Conservation (phyloP, 2,113 vertebrate species). For the Poicephalus gulielmi region DNA sequence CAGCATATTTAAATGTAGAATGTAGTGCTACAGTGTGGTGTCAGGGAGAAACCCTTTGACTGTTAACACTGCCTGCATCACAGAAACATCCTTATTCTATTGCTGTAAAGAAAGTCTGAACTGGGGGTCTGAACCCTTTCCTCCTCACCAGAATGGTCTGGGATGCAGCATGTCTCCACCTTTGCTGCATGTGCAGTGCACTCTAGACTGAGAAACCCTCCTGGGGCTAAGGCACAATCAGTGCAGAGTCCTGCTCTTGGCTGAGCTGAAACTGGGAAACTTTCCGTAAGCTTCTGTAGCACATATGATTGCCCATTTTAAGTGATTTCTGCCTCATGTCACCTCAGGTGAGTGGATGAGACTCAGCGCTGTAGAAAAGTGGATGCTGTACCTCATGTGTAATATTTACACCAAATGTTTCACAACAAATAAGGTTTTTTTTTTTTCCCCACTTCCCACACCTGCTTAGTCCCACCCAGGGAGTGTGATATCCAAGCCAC, state of each 20-base stretch:
- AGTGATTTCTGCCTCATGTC: neutral
- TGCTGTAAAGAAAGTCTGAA: neutral
- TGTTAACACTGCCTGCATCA: neutral
- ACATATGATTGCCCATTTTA: rapidly evolving
- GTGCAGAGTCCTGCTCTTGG: neutral
- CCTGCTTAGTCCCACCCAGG: neutral
- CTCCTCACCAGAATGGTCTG: neutral
- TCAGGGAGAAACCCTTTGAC: neutral
- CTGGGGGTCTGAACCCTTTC: neutral
- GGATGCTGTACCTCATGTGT: rapidly evolving
- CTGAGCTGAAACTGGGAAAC: neutral
- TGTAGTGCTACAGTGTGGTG: neutral
- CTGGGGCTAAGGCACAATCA: neutral
- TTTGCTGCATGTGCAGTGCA: rapidly evolving
- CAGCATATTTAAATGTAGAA: neutral
- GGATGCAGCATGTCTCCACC: neutral
- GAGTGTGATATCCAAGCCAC: neutral
- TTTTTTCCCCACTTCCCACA: neutral
- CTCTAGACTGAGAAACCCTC: neutral
- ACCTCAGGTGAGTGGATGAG: neutral
- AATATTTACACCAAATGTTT: neutral
- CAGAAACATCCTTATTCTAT: neutral
- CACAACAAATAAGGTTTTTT: neutral
- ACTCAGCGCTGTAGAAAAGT: neutral
- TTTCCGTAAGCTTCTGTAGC: neutral